These are phyloP conservation scores for Anthrax anthrax DNA, from an alignment of 2,888 invertebrate genomes.

Conservation along the genomic window DNA sequence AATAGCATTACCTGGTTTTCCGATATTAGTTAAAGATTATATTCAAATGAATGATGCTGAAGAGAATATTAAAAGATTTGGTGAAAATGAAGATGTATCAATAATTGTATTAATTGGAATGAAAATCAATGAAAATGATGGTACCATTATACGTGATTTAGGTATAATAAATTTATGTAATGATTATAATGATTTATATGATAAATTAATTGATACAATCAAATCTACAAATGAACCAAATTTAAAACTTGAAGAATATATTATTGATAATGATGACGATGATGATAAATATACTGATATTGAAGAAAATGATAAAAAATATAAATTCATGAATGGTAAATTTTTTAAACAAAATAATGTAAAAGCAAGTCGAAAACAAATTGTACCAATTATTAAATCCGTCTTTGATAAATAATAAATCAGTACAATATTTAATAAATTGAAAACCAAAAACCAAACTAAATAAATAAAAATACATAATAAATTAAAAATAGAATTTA, in stretches of 20 bases:
- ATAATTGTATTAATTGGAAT: constrained; percentile 49
- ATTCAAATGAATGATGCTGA: constrained; percentile 27
- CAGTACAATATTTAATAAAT: too few species aligned
- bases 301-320: too few species aligned
- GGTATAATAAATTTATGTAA: constrained; percentile 36
- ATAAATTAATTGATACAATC: constrained; percentile 19
- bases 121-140: constrained; percentile 33
- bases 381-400: constrained; percentile 46
- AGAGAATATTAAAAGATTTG: constrained; percentile 38
- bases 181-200: constrained; percentile 15
- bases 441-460: too few species aligned
- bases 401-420: constrained; percentile 22
- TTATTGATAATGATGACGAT: constrained; percentile 21
- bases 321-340: constrained; percentile 33
- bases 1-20: constrained; percentile 40
- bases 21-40: constrained; percentile 23
- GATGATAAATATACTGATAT: too few species aligned
- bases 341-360: constrained; percentile 46
- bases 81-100: constrained; percentile 30
- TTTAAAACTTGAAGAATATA: constrained; percentile 30
- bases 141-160: constrained; percentile 41
- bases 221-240: constrained; percentile 13
- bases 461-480: too few species aligned
- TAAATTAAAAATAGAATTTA: too few species aligned
- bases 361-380: constrained; percentile 51